phyloP scores from a whole-genome alignment of 2,113 vertebrate species.

The Hassar affinis region DNA sequence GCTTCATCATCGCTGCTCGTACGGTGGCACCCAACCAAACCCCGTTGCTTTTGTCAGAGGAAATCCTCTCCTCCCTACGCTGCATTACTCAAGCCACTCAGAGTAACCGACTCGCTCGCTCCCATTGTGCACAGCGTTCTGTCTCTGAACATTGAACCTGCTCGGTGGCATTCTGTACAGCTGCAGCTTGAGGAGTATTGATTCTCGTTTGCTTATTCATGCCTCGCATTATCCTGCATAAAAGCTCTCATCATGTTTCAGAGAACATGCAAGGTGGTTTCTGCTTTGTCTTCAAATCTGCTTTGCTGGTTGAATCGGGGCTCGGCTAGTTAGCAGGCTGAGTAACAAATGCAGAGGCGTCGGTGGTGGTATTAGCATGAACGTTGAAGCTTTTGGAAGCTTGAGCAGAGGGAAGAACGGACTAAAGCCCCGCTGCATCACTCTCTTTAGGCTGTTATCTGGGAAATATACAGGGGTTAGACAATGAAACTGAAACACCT shows the following conservation, averaged over 20 bases:
- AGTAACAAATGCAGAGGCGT: neutral
- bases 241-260: neutral
- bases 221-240: neutral
- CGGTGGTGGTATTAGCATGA: too few relatives aligned
- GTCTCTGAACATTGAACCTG: neutral
- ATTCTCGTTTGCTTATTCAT: neutral
- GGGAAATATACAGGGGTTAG: too few relatives aligned
- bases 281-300: neutral
- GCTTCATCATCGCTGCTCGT: neutral
- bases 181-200: neutral
- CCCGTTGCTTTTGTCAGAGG: neutral
- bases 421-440: neutral
- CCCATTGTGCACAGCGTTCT: neutral
- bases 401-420: neutral
- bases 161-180: neutral
- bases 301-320: neutral
- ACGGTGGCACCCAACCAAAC: slow-evolving; percentile 1
- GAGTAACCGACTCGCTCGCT: neutral
- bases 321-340: neutral
- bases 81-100: neutral
- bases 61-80: neutral
- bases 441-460: neutral
- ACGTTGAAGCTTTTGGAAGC: neutral
- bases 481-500: too few relatives aligned
- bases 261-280: neutral